Base-by-base conservation (phyloP, 2,797 vertebrate species). In the Sebastes baramenuke region DNA sequence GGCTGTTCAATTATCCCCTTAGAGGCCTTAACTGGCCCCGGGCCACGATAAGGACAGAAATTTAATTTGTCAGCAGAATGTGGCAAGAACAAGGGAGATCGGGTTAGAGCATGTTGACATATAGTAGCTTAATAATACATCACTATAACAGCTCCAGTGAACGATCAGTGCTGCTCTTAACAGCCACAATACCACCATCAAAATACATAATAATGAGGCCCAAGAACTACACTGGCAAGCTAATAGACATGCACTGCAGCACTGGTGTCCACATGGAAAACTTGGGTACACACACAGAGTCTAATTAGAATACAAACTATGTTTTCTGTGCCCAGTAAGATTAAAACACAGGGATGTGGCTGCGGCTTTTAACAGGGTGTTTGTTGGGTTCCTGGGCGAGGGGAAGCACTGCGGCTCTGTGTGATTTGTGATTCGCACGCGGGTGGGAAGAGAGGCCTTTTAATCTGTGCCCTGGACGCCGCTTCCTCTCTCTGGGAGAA, bases 401-500 rank as follows among this genome's bases (percentile, higher is more conserved):
- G 67, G 89, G 82, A 89, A 93, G 79, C 85, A 79, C 80, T 79
- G 81, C 36, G 87, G 73, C 85, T 88, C 79, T 25, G 25, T 82
- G 86, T 84, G 82, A 92, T 93, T 93, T 90, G 88, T 83, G 77
- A 93, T 92, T 94, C 73, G 78, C 92, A 94, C 82, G 80, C 75
- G 82, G 87, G 79, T 83, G 91, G 84, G 87, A 87, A 91, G 76
- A 70, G 77, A 88, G 80, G 66, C 67, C 76, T 90, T 95, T 94
- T 94, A 93, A 94, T 94, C 88, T 90, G 83, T 59, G 81, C 66
- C 82, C 56, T 71, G 81, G 79, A 87, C 84, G 76, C 68, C 1
- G 60, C 77, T 87, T 84, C 76, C 89, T 83, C 84, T 79, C 82
- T 67, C 79, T 61, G 55, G 49, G 52, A 90, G 84, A 90, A 93